phyloP scores from a whole-genome alignment of 2,797 vertebrate genomes.

The Somateria mollissima region DNA sequence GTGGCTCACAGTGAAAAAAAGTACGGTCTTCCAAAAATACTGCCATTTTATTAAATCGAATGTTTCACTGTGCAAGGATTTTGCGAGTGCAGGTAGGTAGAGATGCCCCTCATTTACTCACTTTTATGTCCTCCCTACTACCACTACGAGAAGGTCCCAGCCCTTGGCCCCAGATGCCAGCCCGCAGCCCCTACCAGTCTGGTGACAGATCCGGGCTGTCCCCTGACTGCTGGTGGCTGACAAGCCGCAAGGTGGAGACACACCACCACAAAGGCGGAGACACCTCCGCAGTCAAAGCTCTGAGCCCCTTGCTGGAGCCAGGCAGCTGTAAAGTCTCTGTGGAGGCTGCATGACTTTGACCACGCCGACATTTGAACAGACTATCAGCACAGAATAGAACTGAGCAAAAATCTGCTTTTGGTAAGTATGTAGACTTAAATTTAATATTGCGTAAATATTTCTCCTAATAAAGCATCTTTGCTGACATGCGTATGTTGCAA shows the following conservation, averaged over 20 bases:
- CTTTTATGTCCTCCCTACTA: too few relatives aligned
- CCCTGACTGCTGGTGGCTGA: accelerated
- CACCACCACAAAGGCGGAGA: background rate
- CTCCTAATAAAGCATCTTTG: background rate
- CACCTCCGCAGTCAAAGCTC: background rate
- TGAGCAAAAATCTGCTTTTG: background rate
- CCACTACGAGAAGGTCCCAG: too few relatives aligned
- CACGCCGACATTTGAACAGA: background rate
- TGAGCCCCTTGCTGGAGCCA: accelerated
- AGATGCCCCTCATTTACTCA: background rate
- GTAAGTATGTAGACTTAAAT: background rate
- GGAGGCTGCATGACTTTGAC: background rate
- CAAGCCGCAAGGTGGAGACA: background rate
- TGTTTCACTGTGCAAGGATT: background rate
- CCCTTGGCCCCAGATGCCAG: accelerated
- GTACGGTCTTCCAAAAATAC: background rate
- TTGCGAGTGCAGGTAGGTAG: background rate
- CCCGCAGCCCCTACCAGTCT: accelerated
- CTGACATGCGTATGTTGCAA: background rate
- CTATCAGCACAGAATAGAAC: background rate
- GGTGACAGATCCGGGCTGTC: accelerated
- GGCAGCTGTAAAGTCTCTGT: too few relatives aligned
- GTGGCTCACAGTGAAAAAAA: background rate
- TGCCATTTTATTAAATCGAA: background rate
- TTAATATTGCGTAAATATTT: background rate